Conservation (phyloP, 2,113 vertebrate genomes). For the Lynx canadensis region DNA sequence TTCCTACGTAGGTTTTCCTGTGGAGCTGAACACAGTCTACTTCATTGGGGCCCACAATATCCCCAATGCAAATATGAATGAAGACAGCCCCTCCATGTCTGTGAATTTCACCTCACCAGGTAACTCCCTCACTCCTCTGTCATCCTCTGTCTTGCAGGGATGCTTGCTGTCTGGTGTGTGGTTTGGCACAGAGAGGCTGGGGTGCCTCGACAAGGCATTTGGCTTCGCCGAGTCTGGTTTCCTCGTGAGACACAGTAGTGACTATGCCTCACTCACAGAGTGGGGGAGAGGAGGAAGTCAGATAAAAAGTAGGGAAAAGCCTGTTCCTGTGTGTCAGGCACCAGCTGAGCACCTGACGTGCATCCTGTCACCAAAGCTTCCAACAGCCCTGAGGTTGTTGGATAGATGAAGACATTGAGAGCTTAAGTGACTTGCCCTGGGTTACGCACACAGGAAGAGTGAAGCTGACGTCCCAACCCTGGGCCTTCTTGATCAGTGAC, state of each 20-base stretch:
- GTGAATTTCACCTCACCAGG: slow-evolving; percentile 50
- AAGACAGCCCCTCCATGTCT: slow-evolving; percentile 47
- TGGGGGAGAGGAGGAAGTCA: not conserved
- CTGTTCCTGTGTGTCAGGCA: not conserved
- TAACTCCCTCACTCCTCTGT: slow-evolving; percentile 44
- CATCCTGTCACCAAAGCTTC: not conserved
- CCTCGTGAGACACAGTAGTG: not conserved
- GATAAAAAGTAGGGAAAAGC: not conserved
- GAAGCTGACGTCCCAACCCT: not conserved
- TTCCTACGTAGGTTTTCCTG: slow-evolving; percentile 74
- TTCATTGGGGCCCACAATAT: slow-evolving; percentile 74
- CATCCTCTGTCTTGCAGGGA: not conserved
- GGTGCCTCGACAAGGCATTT: not conserved
- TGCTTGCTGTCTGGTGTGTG: not conserved
- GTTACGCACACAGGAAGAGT: not conserved
- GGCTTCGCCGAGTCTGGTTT: not conserved
- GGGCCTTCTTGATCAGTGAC: not conserved
- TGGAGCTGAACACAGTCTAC: slow-evolving; percentile 67
- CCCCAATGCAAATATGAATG: slow-evolving; percentile 75
- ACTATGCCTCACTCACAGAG: not conserved
- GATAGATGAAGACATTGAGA: not conserved
- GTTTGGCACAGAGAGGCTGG: not conserved
- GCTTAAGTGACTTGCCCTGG: not conserved
- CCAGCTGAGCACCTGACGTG: not conserved
- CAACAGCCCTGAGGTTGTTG: no score